phyloP scores from a whole-genome alignment of 2,888 invertebrate species.

The Cyclophora albipunctata region DNA sequence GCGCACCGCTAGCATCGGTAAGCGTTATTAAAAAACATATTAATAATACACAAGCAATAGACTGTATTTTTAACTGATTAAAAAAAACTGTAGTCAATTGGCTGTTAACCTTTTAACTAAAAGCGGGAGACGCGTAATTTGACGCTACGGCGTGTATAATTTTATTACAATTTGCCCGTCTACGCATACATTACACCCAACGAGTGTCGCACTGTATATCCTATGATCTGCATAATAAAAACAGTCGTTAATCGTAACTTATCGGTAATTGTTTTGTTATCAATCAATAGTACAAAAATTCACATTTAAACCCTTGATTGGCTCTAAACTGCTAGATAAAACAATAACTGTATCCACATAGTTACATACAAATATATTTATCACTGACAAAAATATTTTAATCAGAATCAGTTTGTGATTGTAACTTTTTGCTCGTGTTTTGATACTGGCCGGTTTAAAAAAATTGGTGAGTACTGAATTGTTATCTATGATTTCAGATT shows the following conservation, averaged over 20 bases:
- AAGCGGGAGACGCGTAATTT: slow-evolving; percentile 74
- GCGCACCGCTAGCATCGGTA: slow-evolving; percentile 69
- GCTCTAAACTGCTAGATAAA: slow-evolving; percentile 60
- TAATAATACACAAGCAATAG: slow-evolving; percentile 37
- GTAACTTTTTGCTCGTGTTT: slow-evolving; percentile 7
- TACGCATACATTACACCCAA: slow-evolving; percentile 51
- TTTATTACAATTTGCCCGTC: slow-evolving; percentile 67
- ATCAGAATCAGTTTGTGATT: slow-evolving; percentile 21
- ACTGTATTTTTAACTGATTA: slow-evolving; percentile 74
- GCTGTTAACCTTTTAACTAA: slow-evolving; percentile 76
- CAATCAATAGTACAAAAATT: slow-evolving; percentile 54
- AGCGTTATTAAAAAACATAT: slow-evolving; percentile 40
- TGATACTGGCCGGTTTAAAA: slow-evolving; percentile 5
- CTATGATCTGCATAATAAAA: slow-evolving; percentile 34
- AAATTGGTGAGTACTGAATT: background rate
- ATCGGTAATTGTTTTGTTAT: slow-evolving; percentile 68
- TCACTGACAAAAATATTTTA: slow-evolving; percentile 19
- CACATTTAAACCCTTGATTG: slow-evolving; percentile 68
- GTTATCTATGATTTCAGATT: too few relatives aligned
- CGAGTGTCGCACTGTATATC: slow-evolving; percentile 32
- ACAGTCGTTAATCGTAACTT: slow-evolving; percentile 50
- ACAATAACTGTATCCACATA: slow-evolving; percentile 21
- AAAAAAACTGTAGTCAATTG: slow-evolving; percentile 75
- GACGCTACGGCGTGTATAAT: slow-evolving; percentile 73
- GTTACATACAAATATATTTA: slow-evolving; percentile 20